Percentiles rank a stretch among this genome's conserved stretches.
Evolutionary conservation across 2,113 vertebrate species (phyloP).

Genomic region (Aegithalos caudatus): DNA sequence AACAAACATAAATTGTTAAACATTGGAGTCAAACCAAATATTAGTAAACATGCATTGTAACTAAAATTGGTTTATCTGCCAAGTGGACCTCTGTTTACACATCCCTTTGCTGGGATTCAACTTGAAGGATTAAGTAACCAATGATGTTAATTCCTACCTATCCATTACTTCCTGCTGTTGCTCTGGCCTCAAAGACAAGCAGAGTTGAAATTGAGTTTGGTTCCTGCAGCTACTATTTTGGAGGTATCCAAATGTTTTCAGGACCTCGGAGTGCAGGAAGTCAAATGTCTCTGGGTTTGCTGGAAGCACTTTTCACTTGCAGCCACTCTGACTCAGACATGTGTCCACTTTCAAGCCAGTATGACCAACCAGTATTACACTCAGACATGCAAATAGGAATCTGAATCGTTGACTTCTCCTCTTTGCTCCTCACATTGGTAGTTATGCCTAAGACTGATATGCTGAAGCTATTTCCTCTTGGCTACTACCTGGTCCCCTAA

Average conservation of each 20-base stretch:
- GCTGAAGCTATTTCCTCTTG: neutral
- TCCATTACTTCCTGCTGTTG: neutral
- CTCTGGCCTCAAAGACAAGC: neutral
- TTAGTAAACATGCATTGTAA: neutral
- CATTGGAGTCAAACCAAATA: neutral
- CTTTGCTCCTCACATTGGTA: neutral
- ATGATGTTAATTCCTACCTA: neutral
- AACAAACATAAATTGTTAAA: neutral
- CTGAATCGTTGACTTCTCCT: neutral
- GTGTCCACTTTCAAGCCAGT: neutral
- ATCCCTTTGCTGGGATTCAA: neutral
- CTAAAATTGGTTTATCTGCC: neutral
- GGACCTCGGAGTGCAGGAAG: neutral
- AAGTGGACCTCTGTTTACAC: neutral
- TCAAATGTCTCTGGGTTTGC: neutral
- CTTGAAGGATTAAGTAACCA: neutral
- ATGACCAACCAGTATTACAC: neutral
- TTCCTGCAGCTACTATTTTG: neutral
- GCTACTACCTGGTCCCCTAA: neutral
- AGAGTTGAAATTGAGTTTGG: neutral
- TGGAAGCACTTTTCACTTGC: neutral
- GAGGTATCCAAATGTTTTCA: neutral
- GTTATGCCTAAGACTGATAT: neutral
- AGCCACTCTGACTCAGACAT: neutral
- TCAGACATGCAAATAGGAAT: neutral